Conservation (phyloP, 2,888 invertebrate species). For the Drosophila pullipes region DNA sequence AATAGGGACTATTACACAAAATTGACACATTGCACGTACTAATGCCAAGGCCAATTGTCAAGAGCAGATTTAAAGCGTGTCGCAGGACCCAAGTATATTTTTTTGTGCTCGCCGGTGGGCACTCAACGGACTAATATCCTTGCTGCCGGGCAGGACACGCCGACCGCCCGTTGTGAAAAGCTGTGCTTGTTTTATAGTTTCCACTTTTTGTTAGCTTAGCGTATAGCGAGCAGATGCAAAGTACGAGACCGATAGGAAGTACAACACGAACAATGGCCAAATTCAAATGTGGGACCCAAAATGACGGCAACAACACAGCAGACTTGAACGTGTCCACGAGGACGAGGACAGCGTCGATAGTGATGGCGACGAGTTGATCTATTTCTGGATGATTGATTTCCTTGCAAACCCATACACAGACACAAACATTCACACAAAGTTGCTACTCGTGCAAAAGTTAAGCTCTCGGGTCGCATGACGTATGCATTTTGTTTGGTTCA, state of each 20-base stretch:
- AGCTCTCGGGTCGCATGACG: slow-evolving; percentile 59
- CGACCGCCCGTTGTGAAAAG: slow-evolving; percentile 44
- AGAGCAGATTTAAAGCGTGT: slow-evolving; percentile 40
- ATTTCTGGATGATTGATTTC: slow-evolving; percentile 80
- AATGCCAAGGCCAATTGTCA: slow-evolving; percentile 37
- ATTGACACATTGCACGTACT: slow-evolving; percentile 29
- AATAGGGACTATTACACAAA: slow-evolving; percentile 34
- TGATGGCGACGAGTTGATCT: slow-evolving; percentile 61
- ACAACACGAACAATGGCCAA: slow-evolving; percentile 47
- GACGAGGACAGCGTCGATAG: slow-evolving; percentile 23
- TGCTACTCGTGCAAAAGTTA: slow-evolving; percentile 40
- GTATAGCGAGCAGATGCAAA: slow-evolving; percentile 17
- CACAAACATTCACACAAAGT: slow-evolving; percentile 39
- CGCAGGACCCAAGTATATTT: slow-evolving; percentile 3
- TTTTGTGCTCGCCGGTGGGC: slow-evolving; percentile 15
- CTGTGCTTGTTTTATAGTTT: slow-evolving; percentile 30
- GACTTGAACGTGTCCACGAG: slow-evolving; percentile 16
- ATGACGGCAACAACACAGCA: slow-evolving; percentile 36
- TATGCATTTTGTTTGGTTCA: slow-evolving; percentile 53
- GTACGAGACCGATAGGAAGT: slow-evolving; percentile 21
- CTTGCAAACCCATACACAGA: slow-evolving; percentile 35
- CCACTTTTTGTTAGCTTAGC: slow-evolving; percentile 13
- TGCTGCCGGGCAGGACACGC: slow-evolving; percentile 12
- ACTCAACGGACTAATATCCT: slow-evolving; percentile 27
- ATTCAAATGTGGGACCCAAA: slow-evolving; percentile 36